Evolutionary conservation across 2,888 invertebrate genomes (phyloP).

Genomic region (Apodemia duryi): DNA sequence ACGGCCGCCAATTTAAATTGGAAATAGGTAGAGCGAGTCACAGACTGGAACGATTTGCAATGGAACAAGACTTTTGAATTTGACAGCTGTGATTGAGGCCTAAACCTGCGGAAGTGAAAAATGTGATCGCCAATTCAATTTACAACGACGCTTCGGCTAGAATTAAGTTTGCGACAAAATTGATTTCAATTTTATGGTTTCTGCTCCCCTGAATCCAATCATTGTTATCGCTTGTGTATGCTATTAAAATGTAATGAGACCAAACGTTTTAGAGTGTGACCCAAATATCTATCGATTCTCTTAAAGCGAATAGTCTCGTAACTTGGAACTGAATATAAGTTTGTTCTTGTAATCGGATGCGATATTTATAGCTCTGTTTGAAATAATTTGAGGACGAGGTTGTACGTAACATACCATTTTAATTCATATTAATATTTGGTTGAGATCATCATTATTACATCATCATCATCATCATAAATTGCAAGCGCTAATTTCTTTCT

Average conservation of each 20-base stretch:
- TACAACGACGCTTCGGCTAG: not conserved
- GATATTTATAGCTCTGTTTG: not conserved
- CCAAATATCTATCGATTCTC: constrained; percentile 38
- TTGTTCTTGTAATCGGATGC: not conserved
- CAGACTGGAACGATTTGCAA: not conserved
- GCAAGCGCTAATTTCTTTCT: too few species aligned
- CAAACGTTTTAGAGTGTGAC: constrained; percentile 54
- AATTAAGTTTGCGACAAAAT: constrained; percentile 47
- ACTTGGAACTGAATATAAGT: not conserved
- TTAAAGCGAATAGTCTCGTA: constrained; percentile 23
- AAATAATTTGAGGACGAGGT: not conserved
- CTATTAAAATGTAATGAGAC: constrained; percentile 71
- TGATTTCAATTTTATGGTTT: constrained; percentile 78
- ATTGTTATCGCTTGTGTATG: constrained; percentile 71
- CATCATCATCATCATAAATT: too few species aligned
- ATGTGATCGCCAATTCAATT: not conserved
- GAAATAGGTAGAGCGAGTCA: not conserved
- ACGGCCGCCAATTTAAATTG: not conserved
- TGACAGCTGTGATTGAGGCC: constrained; percentile 7
- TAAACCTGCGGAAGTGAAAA: not conserved
- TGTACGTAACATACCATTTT: too few species aligned
- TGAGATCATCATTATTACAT: too few species aligned
- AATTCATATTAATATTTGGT: too few species aligned
- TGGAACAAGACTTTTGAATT: constrained; percentile 2
- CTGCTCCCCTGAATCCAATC: constrained; percentile 76